Base-by-base conservation (phyloP, 2,888 invertebrate genomes). In the Lampropteryx suffumata region DNA sequence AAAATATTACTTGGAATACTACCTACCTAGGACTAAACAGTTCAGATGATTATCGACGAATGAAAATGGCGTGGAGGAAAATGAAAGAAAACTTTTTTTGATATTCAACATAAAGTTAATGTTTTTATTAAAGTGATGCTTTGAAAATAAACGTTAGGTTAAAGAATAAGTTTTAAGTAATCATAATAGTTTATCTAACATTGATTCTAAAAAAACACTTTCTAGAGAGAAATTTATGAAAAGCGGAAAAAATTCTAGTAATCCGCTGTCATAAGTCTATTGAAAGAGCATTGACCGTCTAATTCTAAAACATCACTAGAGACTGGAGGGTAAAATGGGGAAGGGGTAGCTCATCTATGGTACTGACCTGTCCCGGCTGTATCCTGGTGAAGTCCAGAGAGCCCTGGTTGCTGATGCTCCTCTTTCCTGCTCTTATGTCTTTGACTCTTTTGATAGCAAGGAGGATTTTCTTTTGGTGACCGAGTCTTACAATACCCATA, bases 381-480 rank as follows among this genome's bases (percentile, higher is more conserved):
- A 87, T 69, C 61, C 89, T 79, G 24, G 85, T 83, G 67, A 88
- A 89, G 73, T 90, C 90, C 61, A 90, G 57, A 0, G 90, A 89
- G 0, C 88, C 88, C 61, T 89, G 90, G 71, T 75, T 90, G 69
- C 82, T 92, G 82, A 84, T 92, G 85, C 86, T 92, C 49, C 94
- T 91, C 83, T 97, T 97, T 37, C 97, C 97, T 41, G 96, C 95
- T 66, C 95, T 93, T 53, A 97, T 96, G 78, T 98, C 97, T 86
- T 98, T 98, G 44, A 99, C 95, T 81, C 98, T 93, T 84, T 99
- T 99, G 68, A 99, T 98, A 56, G 99, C 99, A 75, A 99, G 91
- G 76, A 98, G 93, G 65, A 99, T 95, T 91, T 99, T 98, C 92
- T 99, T 99, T 90, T 99, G 99, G 82, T 99, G 99, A 27, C 99